A percentile compares a stretch with the other conserved stretches of the same genome.
These are phyloP conservation scores for Balanococcus diminutus DNA, from an alignment of 2,888 invertebrate genomes.

Conservation along the genomic window DNA sequence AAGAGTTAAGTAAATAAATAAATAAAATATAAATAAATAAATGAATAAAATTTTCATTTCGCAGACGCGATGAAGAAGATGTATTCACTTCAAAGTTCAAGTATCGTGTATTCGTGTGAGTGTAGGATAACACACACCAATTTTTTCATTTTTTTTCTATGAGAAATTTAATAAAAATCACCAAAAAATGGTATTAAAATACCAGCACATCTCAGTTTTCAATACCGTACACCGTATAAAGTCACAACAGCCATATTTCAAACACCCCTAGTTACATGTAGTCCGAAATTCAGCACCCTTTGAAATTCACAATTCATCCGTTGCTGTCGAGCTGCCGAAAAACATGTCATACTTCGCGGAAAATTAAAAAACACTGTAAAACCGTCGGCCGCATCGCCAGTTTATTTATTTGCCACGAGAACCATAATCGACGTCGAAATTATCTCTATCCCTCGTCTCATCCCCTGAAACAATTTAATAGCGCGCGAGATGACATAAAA, in stretches of 20 bases:
- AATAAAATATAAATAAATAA: too few species aligned
- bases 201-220: neutral
- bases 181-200: too few species aligned
- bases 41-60: too few species aligned
- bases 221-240: too few species aligned
- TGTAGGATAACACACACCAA: too few species aligned
- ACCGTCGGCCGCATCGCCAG: neutral
- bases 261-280: neutral
- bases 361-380: constrained; percentile 36
- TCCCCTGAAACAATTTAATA: constrained; percentile 19
- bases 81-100: too few species aligned
- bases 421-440: constrained; percentile 22
- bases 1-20: too few species aligned
- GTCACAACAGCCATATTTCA: neutral
- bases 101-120: too few species aligned
- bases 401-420: neutral
- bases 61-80: too few species aligned
- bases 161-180: too few species aligned
- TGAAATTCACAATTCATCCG: neutral
- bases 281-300: neutral
- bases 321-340: neutral
- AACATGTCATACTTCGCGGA: constrained; percentile 34
- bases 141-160: too few species aligned
- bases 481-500: constrained; percentile 25
- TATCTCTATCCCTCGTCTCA: neutral